Evolutionary conservation across 2,113 vertebrate genomes (phyloP), one percentile per base, ranked within the genome.

Genomic region (Platysternon megacephalum): DNA sequence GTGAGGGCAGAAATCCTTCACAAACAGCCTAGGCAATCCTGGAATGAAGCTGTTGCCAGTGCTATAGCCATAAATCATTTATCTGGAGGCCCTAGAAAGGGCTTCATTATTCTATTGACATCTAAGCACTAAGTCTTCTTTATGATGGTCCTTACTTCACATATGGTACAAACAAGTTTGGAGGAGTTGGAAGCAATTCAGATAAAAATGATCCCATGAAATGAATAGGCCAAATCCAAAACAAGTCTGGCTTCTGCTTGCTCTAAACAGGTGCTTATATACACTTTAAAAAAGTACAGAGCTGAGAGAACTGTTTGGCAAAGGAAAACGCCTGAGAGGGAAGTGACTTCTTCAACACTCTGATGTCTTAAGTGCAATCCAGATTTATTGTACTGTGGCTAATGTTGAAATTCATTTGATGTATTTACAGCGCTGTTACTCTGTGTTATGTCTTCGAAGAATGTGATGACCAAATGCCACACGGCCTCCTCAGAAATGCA

Each of bases 391-490:
- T 82, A 78, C 65, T 87, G 32, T 84, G 35, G 35, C 12, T 84
- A 95, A 89, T 0, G 6, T 58, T 82, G 11, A 82, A 49, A 79
- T 88, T 80, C 24, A 56, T 96, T 82, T 89, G 17, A 88, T 93
- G 65, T 79, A 68, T 95, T 85, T 91, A 79, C 42, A 52, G 85
- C 22, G 9, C 83, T 89, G 26, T 91, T 95, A 32, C 35, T 61
- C 68, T 95, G 82, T 79, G 79, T 88, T 80, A 87, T 39, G n/a
- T 84, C 94, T 97, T 97, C 88, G 79, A 92, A 96, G 89, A 79
- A 92, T 79, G 24, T 4, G 42, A 97, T 93, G 95, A 94, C 94
- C 91, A 96, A 96, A 96, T 92, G 86, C 76, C 96, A 97, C 61
- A 80, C 98, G 89, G 53, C 56, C 95, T 94, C 91, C 94, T 95